Evolutionary conservation across 2,888 invertebrate species (phyloP).

Genomic region (Priocnemis perturbator): DNA sequence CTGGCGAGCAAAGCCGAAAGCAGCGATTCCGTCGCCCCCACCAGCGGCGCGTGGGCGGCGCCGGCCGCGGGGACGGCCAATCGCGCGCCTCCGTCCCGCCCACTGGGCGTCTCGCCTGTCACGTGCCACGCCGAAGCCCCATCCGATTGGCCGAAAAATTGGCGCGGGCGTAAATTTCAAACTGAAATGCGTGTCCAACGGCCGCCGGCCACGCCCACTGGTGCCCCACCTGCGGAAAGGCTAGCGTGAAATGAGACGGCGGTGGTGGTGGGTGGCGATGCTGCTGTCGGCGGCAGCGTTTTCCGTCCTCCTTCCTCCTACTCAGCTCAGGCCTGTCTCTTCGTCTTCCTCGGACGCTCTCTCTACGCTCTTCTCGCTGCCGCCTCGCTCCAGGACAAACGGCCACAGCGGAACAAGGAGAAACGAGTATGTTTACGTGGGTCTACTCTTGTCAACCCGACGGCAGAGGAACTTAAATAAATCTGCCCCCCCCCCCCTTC

Average conservation of each 20-base stretch:
- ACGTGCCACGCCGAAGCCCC: constrained; percentile 32
- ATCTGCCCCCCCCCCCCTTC: constrained; percentile 63
- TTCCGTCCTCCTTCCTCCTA: too few relatives aligned
- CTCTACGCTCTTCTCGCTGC: constrained; percentile 25
- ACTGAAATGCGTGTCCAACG: constrained; percentile 41
- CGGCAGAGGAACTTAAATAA: constrained; percentile 72
- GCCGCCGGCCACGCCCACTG: constrained; percentile 27
- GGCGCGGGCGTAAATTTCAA: constrained; percentile 47
- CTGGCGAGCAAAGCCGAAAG: constrained; percentile 77
- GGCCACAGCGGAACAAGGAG: constrained; percentile 71
- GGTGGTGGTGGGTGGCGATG: not conserved
- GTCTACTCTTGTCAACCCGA: constrained; percentile 73
- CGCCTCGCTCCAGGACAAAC: constrained; percentile 54
- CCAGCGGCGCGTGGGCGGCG: constrained; percentile 73
- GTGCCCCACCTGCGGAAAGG: constrained; percentile 17
- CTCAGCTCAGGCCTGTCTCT: constrained; percentile 23
- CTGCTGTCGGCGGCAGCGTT: too few relatives aligned
- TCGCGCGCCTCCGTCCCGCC: constrained; percentile 41
- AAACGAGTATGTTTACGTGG: constrained; percentile 75
- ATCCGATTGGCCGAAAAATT: constrained; percentile 70
- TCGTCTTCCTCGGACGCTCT: constrained; percentile 22
- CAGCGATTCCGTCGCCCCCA: constrained; percentile 72
- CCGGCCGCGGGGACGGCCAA: constrained; percentile 69
- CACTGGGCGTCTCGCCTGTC: constrained; percentile 39
- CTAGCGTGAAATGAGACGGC: constrained; percentile 37